These are phyloP conservation scores for Dendronephthya gigantea DNA, from an alignment of 64 coral and sea anemone genomes.

Conservation along the genomic window DNA sequence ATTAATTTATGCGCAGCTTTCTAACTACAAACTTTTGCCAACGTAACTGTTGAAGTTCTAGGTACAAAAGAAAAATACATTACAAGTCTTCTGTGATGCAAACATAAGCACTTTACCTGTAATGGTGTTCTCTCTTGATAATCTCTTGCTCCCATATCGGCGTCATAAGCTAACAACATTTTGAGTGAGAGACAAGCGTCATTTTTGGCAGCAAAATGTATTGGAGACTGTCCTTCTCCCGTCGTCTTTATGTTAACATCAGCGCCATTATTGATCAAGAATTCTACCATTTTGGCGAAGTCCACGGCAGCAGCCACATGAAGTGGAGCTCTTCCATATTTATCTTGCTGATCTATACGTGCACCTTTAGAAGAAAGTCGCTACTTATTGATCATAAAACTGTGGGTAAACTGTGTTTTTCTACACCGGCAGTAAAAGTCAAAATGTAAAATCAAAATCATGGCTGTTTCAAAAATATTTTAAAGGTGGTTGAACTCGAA, in stretches of 20 bases:
- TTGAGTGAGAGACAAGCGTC: conserved; percentile 69
- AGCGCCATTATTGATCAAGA: conserved; percentile 64
- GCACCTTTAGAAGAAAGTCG: conserved; percentile 47
- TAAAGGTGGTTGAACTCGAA: no score
- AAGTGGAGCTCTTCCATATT: conserved; percentile 67
- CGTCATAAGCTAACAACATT: conserved; percentile 73
- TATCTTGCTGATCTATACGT: conserved; percentile 68
- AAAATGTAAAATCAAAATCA: no score
- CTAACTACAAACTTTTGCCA: no score
- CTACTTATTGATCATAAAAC: background rate
- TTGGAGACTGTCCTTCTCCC: conserved; percentile 66
- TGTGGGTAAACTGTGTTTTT: background rate
- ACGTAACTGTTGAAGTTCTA: background rate
- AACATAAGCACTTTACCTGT: conserved; percentile 34
- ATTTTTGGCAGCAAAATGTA: conserved; percentile 90
- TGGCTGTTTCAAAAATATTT: no score
- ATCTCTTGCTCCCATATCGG: conserved; percentile 69
- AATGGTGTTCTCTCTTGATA: conserved; percentile 73
- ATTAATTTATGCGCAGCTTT: background rate
- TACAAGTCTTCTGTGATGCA: no score
- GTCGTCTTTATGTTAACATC: conserved; percentile 61
- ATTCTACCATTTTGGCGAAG: conserved; percentile 87
- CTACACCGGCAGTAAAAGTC: background rate
- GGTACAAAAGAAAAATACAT: background rate
- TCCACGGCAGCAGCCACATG: conserved; percentile 85